Conservation (phyloP, 2,888 invertebrate species). For the Macaria notata region DNA sequence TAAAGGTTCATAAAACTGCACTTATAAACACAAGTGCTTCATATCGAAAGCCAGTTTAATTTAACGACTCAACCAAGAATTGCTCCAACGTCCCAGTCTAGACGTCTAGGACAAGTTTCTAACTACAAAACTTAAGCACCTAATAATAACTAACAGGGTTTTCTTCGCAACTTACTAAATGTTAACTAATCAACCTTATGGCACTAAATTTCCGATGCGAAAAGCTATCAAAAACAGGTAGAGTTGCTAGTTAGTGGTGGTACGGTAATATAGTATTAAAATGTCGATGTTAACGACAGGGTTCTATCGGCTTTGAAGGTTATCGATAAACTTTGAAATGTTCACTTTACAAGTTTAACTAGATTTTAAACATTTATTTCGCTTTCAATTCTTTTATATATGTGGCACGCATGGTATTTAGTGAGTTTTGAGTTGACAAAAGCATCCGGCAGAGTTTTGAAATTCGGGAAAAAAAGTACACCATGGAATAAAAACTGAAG, state of each 20-base stretch:
- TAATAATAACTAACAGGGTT: constrained; percentile 4
- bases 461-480: background rate
- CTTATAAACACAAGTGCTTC: no score
- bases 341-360: background rate
- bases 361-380: background rate
- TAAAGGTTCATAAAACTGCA: no score
- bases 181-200: constrained; percentile 31
- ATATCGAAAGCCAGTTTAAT: background rate
- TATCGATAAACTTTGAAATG: background rate
- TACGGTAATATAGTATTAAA: background rate
- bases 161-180: constrained; percentile 31
- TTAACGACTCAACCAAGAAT: no score
- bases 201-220: constrained; percentile 36
- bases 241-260: constrained; percentile 11
- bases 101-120: no score
- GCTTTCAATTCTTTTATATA: background rate
- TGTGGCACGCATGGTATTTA: background rate
- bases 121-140: no score
- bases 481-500: background rate
- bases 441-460: background rate
- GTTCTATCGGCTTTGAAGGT: background rate
- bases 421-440: background rate
- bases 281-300: constrained; percentile 3
- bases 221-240: constrained; percentile 40
- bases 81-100: no score